phyloP scores from a whole-genome alignment of 2,113 vertebrate species.

The Gavialis gangeticus region DNA sequence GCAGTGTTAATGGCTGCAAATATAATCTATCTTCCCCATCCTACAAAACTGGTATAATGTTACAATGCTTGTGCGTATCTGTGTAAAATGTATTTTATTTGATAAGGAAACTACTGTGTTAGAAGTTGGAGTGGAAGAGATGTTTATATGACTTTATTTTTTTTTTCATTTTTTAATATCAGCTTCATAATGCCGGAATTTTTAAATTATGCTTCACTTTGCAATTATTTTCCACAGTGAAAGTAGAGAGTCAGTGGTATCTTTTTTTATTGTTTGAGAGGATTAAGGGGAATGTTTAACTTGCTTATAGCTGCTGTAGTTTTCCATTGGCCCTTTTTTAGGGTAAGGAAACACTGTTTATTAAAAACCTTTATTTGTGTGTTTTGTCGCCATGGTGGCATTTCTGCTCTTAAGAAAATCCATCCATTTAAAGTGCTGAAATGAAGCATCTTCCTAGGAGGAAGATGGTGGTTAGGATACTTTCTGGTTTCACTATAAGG shows the following conservation, averaged over 20 bases:
- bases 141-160: not conserved
- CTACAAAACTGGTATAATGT: not conserved
- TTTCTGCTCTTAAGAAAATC: not conserved
- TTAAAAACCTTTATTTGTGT: not conserved
- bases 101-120: not conserved
- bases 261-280: not conserved
- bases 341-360: not conserved
- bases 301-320: not conserved
- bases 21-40: not conserved
- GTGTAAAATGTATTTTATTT: rapidly evolving
- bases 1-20: rapidly evolving
- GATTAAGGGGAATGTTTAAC: not conserved
- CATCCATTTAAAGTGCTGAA: not conserved
- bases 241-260: not conserved
- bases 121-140: not conserved
- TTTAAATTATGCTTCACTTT: not conserved
- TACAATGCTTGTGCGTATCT: not conserved
- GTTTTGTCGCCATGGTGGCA: not conserved
- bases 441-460: not conserved
- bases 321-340: not conserved
- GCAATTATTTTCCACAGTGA: not conserved
- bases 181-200: not conserved
- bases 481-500: not conserved
- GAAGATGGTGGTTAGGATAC: not conserved
- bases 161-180: not conserved